Conservation (phyloP, 2,113 vertebrate species). For the Odobenus rosmarus region DNA sequence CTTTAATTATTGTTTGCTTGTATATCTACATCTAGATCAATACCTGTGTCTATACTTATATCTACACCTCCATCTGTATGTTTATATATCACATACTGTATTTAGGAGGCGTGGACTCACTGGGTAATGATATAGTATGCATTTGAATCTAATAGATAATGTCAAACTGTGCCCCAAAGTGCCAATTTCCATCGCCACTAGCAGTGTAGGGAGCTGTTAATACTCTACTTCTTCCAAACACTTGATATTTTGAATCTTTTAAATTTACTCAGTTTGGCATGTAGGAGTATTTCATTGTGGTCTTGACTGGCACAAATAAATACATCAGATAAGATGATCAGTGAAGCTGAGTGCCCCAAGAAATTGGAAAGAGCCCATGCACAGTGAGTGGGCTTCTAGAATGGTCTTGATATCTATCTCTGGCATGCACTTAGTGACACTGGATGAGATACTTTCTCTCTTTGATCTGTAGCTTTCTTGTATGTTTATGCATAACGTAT, state of each 20-base stretch:
- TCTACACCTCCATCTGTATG: not conserved
- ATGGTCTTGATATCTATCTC: not conserved
- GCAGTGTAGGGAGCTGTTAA: not conserved
- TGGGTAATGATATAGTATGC: not conserved
- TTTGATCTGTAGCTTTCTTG: not conserved
- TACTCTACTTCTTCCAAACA: not conserved
- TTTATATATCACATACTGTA: not conserved
- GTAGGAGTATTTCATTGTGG: not conserved
- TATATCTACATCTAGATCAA: not conserved
- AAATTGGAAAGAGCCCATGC: not conserved
- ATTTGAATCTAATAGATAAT: not conserved
- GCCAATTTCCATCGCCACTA: not conserved
- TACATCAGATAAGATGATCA: not conserved
- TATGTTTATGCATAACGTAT: not conserved
- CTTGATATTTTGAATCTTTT: constrained; percentile 19
- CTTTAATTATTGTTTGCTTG: not conserved
- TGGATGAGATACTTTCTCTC: not conserved
- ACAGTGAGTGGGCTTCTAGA: not conserved
- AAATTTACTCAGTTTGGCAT: not conserved
- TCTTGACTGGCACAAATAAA: not conserved
- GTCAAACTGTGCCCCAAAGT: not conserved
- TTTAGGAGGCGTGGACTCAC: not conserved
- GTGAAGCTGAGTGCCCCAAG: not conserved
- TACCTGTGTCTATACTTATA: not conserved
- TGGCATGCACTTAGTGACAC: not conserved